A percentile compares a stretch with the other conserved stretches of the same genome.
phyloP scores from a whole-genome alignment of 2,797 vertebrate genomes.

The Pygocentrus nattereri region DNA sequence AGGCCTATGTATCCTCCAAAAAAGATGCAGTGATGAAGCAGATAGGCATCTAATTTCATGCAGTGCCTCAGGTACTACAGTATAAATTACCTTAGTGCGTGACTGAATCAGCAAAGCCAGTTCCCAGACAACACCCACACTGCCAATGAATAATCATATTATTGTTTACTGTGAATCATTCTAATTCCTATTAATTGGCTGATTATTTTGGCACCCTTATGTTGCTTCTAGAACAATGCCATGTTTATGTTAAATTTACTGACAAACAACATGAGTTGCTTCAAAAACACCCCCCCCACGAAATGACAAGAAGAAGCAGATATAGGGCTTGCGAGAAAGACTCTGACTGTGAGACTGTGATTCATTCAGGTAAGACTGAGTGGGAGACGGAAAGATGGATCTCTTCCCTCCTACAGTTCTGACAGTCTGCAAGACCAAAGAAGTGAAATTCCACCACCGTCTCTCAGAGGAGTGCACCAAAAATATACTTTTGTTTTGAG shows the following conservation, averaged over 20 bases:
- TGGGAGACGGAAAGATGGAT: conserved; percentile 50
- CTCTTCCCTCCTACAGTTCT: conserved; percentile 48
- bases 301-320: conserved; percentile 29
- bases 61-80: conserved; percentile 28
- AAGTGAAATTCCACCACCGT: conserved; percentile 42
- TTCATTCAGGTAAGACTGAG: conserved; percentile 55
- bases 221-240: conserved; percentile 16
- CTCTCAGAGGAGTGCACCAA: conserved; percentile 38
- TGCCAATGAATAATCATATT: conserved; percentile 8
- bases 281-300: conserved; percentile 31
- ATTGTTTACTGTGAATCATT: conserved; percentile 29
- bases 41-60: conserved; percentile 34
- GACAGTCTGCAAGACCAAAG: conserved; percentile 54
- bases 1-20: conserved; percentile 1
- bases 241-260: conserved; percentile 36
- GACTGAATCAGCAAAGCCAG: conserved; percentile 22
- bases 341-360: conserved; percentile 27
- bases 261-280: conserved; percentile 27
- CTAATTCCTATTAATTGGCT: conserved; percentile 40
- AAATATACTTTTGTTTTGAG: conserved; percentile 40
- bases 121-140: conserved; percentile 16
- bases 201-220: conserved; percentile 32
- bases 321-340: conserved; percentile 23
- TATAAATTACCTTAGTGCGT: conserved; percentile 21
- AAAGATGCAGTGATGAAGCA: conserved; percentile 9